Conservation (phyloP, 2,113 vertebrate species). For the Phoxinus phoxinus region DNA sequence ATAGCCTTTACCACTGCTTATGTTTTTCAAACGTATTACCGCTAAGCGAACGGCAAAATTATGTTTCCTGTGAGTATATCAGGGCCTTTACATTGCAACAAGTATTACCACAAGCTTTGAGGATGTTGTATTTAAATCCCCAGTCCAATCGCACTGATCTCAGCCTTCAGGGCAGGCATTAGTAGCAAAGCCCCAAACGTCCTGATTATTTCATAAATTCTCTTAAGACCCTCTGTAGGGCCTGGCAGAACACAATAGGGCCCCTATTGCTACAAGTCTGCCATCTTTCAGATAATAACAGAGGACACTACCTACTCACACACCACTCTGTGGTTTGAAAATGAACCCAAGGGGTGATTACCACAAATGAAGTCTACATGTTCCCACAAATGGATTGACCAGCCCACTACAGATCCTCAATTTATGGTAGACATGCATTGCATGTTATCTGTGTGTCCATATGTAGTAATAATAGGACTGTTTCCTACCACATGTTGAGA, state of each 20-base stretch:
- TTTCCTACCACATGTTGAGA: neutral
- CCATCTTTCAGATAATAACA: conserved; percentile 62
- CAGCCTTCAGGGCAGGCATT: conserved; percentile 55
- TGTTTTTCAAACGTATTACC: neutral
- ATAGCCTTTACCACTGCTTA: neutral
- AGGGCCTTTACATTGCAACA: neutral
- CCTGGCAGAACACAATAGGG: conserved; percentile 70
- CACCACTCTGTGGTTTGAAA: conserved; percentile 65
- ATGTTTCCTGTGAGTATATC: neutral
- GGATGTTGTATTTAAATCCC: conserved; percentile 57
- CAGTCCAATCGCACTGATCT: conserved; percentile 53
- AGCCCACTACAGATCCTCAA: conserved; percentile 9
- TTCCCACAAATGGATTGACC: conserved; percentile 59
- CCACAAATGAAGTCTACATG: conserved; percentile 65
- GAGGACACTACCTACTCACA: conserved; percentile 40
- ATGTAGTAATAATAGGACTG: neutral
- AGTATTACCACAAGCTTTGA: conserved; percentile 20
- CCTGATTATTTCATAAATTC: conserved; percentile 58
- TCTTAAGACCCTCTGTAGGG: conserved; percentile 66
- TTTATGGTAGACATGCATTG: neutral
- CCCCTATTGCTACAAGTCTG: conserved; percentile 70
- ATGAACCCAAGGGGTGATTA: conserved; percentile 71
- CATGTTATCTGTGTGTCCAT: neutral
- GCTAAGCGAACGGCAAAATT: neutral
- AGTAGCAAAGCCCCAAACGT: conserved; percentile 51